A percentile compares a stretch with the other conserved stretches of the same genome.
phyloP scores from a whole-genome alignment of 2,797 vertebrate species.

The Nasua narica region DNA sequence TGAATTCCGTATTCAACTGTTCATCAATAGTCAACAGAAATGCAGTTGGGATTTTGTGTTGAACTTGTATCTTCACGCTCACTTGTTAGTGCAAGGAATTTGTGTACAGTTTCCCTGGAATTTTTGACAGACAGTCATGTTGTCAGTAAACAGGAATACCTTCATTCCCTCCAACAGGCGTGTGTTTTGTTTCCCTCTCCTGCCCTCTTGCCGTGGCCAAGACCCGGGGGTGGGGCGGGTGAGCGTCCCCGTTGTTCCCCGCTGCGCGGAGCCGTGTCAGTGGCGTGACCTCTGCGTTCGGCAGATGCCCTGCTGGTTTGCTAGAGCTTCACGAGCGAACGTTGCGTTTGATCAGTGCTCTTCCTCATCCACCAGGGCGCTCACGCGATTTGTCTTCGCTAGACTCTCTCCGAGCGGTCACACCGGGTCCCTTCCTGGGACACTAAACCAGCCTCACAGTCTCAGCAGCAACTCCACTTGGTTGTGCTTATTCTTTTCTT shows the following conservation, averaged over 20 bases:
- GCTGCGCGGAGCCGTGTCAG: no score
- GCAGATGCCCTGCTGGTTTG: no score
- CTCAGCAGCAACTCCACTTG: background rate
- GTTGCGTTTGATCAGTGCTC: no score
- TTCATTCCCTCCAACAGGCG: background rate
- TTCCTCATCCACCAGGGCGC: background rate
- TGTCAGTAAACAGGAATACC: background rate
- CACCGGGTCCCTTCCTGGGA: rapidly evolving
- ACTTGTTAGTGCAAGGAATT: background rate
- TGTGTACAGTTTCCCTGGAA: background rate
- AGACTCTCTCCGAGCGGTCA: rapidly evolving
- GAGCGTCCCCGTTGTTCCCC: no score
- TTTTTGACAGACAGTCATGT: background rate
- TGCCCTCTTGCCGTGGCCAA: background rate
- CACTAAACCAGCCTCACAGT: background rate
- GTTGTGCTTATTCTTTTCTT: rapidly evolving
- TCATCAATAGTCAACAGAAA: background rate
- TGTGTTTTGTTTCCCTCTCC: background rate
- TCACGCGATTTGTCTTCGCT: background rate
- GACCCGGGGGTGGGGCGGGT: no score
- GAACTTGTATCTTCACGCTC: background rate
- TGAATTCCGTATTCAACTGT: background rate
- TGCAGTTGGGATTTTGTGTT: background rate
- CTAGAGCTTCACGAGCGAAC: no score
- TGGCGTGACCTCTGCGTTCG: no score